A percentile compares a stretch with the other conserved stretches of the same genome.
Conservation (phyloP, 2,797 vertebrate genomes). For the Acanthurus tractus region DNA sequence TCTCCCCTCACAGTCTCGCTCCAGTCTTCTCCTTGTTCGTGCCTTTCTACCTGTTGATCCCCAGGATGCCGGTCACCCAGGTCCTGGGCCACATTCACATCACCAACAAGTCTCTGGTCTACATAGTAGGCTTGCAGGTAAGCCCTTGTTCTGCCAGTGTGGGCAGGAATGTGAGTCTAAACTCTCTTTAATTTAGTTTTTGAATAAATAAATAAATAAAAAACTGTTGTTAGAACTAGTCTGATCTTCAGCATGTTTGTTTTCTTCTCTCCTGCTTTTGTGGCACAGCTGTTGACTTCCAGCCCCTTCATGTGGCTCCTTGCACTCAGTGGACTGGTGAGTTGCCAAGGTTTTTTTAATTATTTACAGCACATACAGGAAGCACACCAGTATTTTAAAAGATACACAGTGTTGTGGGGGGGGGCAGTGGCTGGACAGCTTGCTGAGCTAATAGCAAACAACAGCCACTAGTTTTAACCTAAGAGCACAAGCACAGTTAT, state of each 20-base stretch:
- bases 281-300: constrained; percentile 93
- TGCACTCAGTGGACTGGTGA: constrained; percentile 96
- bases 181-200: neutral
- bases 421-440: no score
- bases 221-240: neutral
- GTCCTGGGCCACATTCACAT: constrained; percentile 93
- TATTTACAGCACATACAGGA: neutral
- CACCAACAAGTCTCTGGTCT: constrained; percentile 97
- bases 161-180: neutral
- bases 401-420: no score
- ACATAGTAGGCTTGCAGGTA: constrained; percentile 87
- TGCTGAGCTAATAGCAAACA: no score
- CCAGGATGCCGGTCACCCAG: constrained; percentile 93
- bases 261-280: constrained; percentile 49
- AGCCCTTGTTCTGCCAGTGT: neutral
- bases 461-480: no score
- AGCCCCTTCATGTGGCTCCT: constrained; percentile 95
- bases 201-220: constrained; percentile 1
- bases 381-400: no score
- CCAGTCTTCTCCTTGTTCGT: constrained; percentile 96
- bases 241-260: constrained; percentile 2
- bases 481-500: no score
- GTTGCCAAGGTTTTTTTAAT: constrained; percentile 63
- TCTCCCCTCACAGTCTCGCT: constrained; percentile 85
- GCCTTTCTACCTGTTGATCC: constrained; percentile 95